These are phyloP conservation scores for Taphrorychus bicolor DNA, from an alignment of 2,888 invertebrate species.

Conservation along the genomic window DNA sequence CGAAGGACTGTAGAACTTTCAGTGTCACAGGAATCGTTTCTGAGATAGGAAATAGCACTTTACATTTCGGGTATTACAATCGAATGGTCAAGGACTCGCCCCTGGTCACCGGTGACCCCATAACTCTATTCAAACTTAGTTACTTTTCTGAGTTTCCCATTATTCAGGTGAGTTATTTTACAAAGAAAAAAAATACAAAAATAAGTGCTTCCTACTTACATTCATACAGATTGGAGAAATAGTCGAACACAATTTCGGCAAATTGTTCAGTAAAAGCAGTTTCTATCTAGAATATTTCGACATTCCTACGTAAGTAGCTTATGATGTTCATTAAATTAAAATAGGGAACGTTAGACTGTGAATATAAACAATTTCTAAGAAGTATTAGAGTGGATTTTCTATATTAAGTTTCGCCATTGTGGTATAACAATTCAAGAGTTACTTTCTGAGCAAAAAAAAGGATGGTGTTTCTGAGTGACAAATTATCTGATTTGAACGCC, in stretches of 20 bases:
- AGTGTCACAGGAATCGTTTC: constrained; percentile 50
- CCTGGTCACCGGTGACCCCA: constrained; percentile 43
- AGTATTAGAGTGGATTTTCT: no score
- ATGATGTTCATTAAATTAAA: no score
- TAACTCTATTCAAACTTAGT: constrained; percentile 48
- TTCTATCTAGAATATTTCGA: constrained; percentile 57
- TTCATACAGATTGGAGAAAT: constrained; percentile 57
- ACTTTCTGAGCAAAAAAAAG: no score
- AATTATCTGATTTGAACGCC: no score
- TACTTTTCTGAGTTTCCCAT: constrained; percentile 55
- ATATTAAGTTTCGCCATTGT: no score
- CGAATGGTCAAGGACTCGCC: constrained; percentile 46
- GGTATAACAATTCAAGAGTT: no score
- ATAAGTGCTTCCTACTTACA: constrained; percentile 9
- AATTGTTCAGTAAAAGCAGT: constrained; percentile 53
- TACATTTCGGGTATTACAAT: constrained; percentile 54
- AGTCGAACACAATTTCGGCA: constrained; percentile 53
- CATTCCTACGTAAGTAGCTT: constrained; percentile 57
- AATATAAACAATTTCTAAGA: no score
- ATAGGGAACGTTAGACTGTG: no score
- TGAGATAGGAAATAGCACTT: constrained; percentile 51
- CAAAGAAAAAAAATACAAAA: no score
- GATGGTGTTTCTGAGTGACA: no score
- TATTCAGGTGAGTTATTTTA: constrained; percentile 50
- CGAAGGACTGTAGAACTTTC: constrained; percentile 51